Percentiles rank a stretch among this genome's conserved stretches.
These are phyloP conservation scores for Pseudocheirus occidentalis DNA, from an alignment of 2,797 vertebrate genomes.

Conservation along the genomic window DNA sequence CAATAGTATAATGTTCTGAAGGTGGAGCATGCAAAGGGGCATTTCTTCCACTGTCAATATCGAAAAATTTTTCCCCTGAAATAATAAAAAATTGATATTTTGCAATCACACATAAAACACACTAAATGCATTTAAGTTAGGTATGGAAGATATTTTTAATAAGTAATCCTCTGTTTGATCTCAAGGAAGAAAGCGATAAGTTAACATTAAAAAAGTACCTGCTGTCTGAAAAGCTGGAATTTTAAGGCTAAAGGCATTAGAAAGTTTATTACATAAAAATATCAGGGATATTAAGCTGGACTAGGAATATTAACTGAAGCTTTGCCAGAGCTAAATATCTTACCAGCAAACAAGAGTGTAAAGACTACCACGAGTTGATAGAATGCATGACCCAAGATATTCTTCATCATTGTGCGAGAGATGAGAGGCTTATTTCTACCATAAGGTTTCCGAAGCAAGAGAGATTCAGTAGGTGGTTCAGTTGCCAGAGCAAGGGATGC, in stretches of 20 bases:
- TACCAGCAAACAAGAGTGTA: conserved; percentile 96
- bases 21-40: conserved; percentile 95
- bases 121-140: conserved; percentile 19
- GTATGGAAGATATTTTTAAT: neutral
- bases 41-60: conserved; percentile 96
- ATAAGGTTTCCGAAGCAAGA: conserved; percentile 96
- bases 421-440: conserved; percentile 99
- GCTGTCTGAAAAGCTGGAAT: conserved; percentile 17
- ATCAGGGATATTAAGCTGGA: conserved; percentile 3
- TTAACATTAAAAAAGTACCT: neutral
- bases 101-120: conserved; percentile 58
- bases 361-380: conserved; percentile 97
- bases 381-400: conserved; percentile 97
- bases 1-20: conserved; percentile 99
- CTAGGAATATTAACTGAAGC: conserved; percentile 29
- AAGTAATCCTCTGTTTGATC: conserved; percentile 50
- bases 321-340: conserved; percentile 73
- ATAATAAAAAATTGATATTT: conserved; percentile 71
- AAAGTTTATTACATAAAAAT: conserved; percentile 32
- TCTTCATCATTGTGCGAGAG: conserved; percentile 99
- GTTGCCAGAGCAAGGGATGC: conserved; percentile 98
- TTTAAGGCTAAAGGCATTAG: conserved; percentile 16
- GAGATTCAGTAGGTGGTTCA: conserved; percentile 97
- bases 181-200: neutral
- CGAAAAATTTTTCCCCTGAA: conserved; percentile 95